Evolutionary conservation across 2,888 invertebrate species (phyloP).

Genomic region (Scaeva pyrastri): DNA sequence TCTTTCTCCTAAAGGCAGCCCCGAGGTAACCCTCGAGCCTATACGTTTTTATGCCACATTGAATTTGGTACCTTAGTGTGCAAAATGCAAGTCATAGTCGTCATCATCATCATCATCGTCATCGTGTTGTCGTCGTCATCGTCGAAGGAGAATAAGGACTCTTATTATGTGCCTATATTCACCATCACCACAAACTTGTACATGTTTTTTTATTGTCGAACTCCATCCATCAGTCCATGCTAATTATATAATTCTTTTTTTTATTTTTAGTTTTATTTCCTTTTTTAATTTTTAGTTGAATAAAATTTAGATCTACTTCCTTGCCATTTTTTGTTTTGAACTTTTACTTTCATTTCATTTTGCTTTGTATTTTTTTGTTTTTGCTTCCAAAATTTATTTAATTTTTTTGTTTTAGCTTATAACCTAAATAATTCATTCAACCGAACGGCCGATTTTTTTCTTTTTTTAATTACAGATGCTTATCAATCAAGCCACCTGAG

Average conservation of each 20-base stretch:
- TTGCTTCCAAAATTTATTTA: slow-evolving; percentile 34
- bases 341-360: slow-evolving; percentile 74
- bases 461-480: slow-evolving; percentile 90
- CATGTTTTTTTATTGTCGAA: slow-evolving; percentile 40
- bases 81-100: slow-evolving; percentile 27
- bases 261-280: slow-evolving; percentile 4
- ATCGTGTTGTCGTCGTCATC: neutral
- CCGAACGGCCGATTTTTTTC: slow-evolving; percentile 81
- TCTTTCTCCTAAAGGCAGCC: no score
- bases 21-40: slow-evolving; percentile 55
- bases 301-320: slow-evolving; percentile 12
- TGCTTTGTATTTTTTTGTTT: slow-evolving; percentile 13
- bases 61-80: slow-evolving; percentile 1
- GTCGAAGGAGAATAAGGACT: slow-evolving; percentile 35
- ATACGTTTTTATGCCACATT: slow-evolving; percentile 53
- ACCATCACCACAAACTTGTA: slow-evolving; percentile 45
- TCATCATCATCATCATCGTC: neutral
- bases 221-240: slow-evolving; percentile 38
- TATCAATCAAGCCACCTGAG: slow-evolving; percentile 90
- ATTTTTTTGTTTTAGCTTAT: slow-evolving; percentile 73
- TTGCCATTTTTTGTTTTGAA: slow-evolving; percentile 78
- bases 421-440: slow-evolving; percentile 86
- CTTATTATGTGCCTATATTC: slow-evolving; percentile 41
- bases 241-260: slow-evolving; percentile 56
- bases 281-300: slow-evolving; percentile 6